Conservation (phyloP, 2,113 vertebrate genomes). For the Eupsittula cactorum region DNA sequence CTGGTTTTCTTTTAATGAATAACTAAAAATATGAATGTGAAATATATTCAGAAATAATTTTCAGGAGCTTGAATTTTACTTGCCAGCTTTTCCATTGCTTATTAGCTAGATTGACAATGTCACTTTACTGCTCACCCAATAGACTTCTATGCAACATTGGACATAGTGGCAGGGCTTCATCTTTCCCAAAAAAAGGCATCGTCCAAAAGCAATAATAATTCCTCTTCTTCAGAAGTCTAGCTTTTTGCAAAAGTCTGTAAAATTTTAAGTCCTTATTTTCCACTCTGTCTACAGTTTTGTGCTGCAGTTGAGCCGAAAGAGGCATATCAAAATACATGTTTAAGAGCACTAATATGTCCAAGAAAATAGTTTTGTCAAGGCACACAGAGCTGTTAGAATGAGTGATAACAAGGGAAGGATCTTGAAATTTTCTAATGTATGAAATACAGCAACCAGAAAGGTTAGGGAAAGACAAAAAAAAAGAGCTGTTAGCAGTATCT, state of each 20-base stretch:
- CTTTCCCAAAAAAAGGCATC: constrained; percentile 24
- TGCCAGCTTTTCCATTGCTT: neutral
- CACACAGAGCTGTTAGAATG: neutral
- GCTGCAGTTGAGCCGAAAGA: neutral
- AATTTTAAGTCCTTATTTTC: constrained; percentile 35
- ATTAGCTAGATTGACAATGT: constrained; percentile 36
- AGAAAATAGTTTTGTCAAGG: neutral
- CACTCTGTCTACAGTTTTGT: neutral
- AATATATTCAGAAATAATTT: neutral
- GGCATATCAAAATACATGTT: neutral
- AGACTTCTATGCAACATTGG: neutral
- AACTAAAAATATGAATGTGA: constrained; percentile 5
- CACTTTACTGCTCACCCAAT: constrained; percentile 2
- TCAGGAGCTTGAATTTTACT: neutral
- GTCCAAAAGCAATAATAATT: constrained; percentile 45
- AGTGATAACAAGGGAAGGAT: constrained; percentile 22
- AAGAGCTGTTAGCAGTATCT: neutral
- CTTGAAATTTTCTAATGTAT: neutral
- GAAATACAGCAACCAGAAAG: constrained; percentile 11
- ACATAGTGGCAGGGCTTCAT: neutral
- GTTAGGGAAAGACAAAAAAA: neutral
- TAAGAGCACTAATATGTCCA: neutral
- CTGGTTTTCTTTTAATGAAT: constrained; percentile 23
- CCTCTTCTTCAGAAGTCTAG: constrained; percentile 20
- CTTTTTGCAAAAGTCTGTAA: constrained; percentile 10